phyloP scores from a whole-genome alignment of 2,797 vertebrate species.

The Chaetodon trifasciatus region DNA sequence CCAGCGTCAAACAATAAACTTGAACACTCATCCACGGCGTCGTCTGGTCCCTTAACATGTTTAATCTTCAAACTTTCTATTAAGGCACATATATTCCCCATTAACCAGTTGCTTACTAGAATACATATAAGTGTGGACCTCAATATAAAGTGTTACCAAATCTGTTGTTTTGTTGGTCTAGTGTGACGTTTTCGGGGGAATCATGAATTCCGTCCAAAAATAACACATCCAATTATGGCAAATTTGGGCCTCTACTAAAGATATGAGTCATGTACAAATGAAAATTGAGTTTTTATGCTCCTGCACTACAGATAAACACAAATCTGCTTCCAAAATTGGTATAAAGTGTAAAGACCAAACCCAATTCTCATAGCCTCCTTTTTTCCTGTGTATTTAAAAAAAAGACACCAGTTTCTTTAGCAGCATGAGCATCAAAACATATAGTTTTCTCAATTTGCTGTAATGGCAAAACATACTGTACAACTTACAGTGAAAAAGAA shows the following conservation, averaged over 20 bases:
- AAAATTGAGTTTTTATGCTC: neutral
- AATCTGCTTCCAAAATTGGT: neutral
- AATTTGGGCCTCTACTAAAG: neutral
- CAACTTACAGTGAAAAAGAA: neutral
- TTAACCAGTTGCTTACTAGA: no score
- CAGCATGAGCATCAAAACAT: slow-evolving; percentile 13
- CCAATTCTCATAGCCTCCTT: neutral
- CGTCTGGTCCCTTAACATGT: neutral
- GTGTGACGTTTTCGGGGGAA: neutral
- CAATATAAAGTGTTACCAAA: no score
- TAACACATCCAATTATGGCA: neutral
- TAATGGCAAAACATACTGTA: neutral
- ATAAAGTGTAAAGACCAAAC: neutral
- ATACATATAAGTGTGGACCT: no score
- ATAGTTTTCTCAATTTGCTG: slow-evolving; percentile 20
- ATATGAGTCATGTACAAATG: neutral
- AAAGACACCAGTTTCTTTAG: neutral
- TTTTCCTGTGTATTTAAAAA: neutral
- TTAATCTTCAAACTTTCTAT: no score
- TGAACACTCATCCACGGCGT: neutral
- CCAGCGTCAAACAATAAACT: neutral
- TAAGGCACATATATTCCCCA: no score
- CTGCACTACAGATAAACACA: neutral
- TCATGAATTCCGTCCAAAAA: neutral
- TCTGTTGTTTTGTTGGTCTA: neutral